Base-by-base conservation (phyloP, 2,888 invertebrate genomes). In the Elysia crispata region DNA sequence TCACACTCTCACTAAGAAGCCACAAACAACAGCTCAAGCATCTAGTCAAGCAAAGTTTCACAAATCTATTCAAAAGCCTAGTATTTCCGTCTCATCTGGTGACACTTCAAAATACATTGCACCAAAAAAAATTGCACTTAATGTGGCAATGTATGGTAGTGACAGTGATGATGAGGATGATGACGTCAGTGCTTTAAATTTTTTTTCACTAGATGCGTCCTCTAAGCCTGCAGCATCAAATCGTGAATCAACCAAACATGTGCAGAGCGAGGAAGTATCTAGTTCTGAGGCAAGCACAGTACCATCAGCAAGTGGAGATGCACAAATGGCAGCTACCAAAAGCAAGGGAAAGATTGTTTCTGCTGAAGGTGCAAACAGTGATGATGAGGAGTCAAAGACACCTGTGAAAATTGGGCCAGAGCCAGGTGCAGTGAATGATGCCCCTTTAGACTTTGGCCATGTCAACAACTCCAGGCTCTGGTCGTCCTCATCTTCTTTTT, bases 11-110 rank as follows among this genome's bases (percentile, higher is more conserved):
- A 57, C 67, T 13, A 79, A 69, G 50, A 79, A 75, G 57, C 25
- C 25, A 30, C 20, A 49, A 31, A 15, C 50, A 5, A 13, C 64
- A 30, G 33, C 30, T 13, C 62, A 72, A 23, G 23, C 23, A 11
- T 28, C 50, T 49, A 70, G 57, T 31, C 76, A 89, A 31, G 88
- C 90, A 25, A 84, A 89, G 69, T 82, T 86, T 0, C 83, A 49
- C n/a, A 11, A 41, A 13, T 5, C 60, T 31, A 50, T 20, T 20
- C 57, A 69, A 20, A n/a, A 25, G 13, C 49, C 50, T 30, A 70
- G 62, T 50, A 60, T 15, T n/a, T 64, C 49, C 20, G 28, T 30
- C 20, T 41, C 69, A 41, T 76, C 78, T 72, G 81, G 78, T 54
- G 75, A 77, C 23, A 80, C 82, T 8, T 81, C 80, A 62, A 84